Conservation (phyloP, 2,888 invertebrate species). For the Latrodectus elegans region DNA sequence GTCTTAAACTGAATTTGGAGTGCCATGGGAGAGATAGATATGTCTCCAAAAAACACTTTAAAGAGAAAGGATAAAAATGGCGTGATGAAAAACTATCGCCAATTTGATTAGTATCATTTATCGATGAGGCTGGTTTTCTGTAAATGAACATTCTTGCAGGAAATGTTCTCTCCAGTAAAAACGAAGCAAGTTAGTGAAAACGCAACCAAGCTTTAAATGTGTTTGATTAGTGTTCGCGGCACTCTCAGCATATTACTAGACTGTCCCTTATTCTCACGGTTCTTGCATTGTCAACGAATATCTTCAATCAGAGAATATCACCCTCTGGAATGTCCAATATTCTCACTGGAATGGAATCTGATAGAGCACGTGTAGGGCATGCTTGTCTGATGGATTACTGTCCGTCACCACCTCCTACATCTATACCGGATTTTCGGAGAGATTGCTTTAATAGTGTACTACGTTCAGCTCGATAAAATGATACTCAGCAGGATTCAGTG, state of each 20-base stretch:
- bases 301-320: no score
- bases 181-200: slow-evolving; percentile 70
- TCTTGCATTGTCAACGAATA: no score
- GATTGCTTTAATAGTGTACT: no score
- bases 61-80: slow-evolving; percentile 45
- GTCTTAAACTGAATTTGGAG: background rate
- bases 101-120: slow-evolving; percentile 69
- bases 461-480: no score
- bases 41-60: slow-evolving; percentile 28
- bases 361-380: no score
- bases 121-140: slow-evolving; percentile 68
- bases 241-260: slow-evolving; percentile 69
- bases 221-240: slow-evolving; percentile 70
- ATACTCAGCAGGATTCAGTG: no score
- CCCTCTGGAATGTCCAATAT: no score
- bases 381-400: no score
- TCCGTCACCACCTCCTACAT: no score
- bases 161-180: slow-evolving; percentile 70
- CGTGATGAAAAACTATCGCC: slow-evolving; percentile 68
- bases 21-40: slow-evolving; percentile 45
- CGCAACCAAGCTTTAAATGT: slow-evolving; percentile 69
- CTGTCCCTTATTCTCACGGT: background rate
- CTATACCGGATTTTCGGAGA: no score
- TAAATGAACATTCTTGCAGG: slow-evolving; percentile 68
- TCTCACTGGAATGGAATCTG: no score